These are phyloP conservation scores for Amazona vittata DNA, from an alignment of 2,113 vertebrate genomes.

Conservation along the genomic window DNA sequence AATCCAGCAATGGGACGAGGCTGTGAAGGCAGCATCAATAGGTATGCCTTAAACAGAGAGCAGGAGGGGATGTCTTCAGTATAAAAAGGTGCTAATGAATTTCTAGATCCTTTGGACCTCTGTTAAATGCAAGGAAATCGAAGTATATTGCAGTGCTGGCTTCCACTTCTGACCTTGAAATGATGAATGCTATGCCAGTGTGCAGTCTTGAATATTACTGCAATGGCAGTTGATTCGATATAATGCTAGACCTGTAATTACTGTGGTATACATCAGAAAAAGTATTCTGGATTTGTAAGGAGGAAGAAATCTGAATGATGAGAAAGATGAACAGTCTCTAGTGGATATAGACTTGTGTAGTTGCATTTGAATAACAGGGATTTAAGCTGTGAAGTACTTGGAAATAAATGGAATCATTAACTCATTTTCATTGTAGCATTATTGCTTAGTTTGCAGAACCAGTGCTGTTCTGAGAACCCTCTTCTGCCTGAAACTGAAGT, in stretches of 20 bases:
- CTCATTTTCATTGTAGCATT: neutral
- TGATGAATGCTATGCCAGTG: neutral
- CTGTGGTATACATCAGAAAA: neutral
- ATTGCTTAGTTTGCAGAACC: neutral
- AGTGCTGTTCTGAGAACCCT: neutral
- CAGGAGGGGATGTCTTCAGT: neutral
- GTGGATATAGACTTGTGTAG: neutral
- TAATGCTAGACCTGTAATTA: neutral
- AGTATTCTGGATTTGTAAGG: neutral
- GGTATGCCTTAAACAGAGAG: neutral
- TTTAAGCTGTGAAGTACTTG: neutral
- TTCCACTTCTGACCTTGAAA: neutral
- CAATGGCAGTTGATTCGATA: neutral
- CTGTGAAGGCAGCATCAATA: neutral
- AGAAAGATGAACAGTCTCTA: neutral
- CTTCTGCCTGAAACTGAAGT: neutral
- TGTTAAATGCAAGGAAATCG: neutral
- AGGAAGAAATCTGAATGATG: neutral
- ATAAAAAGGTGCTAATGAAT: neutral
- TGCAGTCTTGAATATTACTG: neutral
- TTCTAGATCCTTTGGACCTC: neutral
- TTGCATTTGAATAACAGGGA: neutral
- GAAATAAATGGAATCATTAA: neutral
- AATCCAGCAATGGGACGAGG: neutral
- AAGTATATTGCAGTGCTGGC: neutral